Evolutionary conservation across 2,888 invertebrate genomes (phyloP), one percentile per base, ranked within the genome.

Genomic region (Acanthacorydalis orientalis): DNA sequence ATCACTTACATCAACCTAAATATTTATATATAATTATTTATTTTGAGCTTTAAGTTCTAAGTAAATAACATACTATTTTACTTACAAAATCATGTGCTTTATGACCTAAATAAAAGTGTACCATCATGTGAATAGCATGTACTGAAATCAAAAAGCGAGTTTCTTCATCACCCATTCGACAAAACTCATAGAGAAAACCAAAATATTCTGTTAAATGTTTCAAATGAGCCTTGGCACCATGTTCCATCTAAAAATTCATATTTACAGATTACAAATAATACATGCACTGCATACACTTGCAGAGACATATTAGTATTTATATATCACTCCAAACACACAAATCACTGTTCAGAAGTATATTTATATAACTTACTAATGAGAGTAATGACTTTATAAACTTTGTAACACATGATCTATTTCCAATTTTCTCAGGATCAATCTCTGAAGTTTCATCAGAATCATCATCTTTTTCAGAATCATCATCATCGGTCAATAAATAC

Each of bases 131-230:
- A 52, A 95, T 91, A 34, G 91, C 86, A 59, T 88, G 86, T 48
- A 87, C 80, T 31, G 85, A 77, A 52, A 92, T 72, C 57, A 95
- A 70, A 67, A 93, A 95, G 61, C 82, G 77, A 31, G 87, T 83
- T 63, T 95, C 93, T 57, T 90, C 90, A 52, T 91, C 91, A 0
- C 93, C 92, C 87, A 92, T 88, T 63, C 91, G 85, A 55, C 91
- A 89, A 65, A 93, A 93, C 64, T 95, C 93, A 62, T 89, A 84
- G 51, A 95, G 68, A 57, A 95, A 77, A 37, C 86, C 83, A 64
- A 95, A 95, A 65, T 91, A 93, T 64, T 95, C 95, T 1, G 90
- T 87, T 53, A 95, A 69, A 63, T 93, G 88, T 51, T 88, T 81
- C 51, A 89, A 63, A 64, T 90, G 87, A 31, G 84, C 81, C 55